Evolutionary conservation across 37 sponge, comb jelly and placozoan genomes (phyloP).

Genomic region (Haliclona indistincta): DNA sequence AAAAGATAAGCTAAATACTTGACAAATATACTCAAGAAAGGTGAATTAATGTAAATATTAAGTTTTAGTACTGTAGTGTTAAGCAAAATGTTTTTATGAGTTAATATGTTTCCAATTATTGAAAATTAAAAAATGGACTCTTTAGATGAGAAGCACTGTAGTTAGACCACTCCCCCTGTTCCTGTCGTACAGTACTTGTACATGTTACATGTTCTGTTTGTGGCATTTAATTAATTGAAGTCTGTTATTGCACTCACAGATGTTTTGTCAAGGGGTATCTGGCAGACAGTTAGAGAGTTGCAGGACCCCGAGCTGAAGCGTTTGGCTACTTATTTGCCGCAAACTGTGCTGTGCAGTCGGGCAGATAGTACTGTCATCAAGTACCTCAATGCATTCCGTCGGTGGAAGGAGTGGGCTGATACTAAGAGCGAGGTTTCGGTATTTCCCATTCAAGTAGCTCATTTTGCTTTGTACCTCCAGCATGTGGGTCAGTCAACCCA

Average conservation of each 20-base stretch:
- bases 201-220: too few species aligned
- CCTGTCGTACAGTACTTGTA: too few species aligned
- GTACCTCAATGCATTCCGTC: constrained; percentile 25
- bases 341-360: constrained; percentile 11
- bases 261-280: constrained; percentile 9
- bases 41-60: too few species aligned
- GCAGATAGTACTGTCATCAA: constrained; percentile 37
- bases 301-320: constrained; percentile 42
- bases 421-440: neutral
- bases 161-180: too few species aligned
- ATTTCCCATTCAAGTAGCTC: constrained; percentile 9
- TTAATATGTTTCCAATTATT: too few species aligned
- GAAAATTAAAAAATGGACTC: too few species aligned
- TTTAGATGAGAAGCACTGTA: too few species aligned
- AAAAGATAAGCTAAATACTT: too few species aligned
- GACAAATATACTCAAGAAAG: too few species aligned
- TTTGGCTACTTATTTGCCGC: constrained; percentile 21
- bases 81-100: too few species aligned
- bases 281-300: neutral
- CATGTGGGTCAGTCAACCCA: constrained; percentile 14
- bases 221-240: too few species aligned
- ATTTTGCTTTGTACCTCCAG: constrained; percentile 26
- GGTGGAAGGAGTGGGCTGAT: constrained; percentile 38
- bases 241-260: constrained; percentile 10
- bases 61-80: too few species aligned